A percentile compares a stretch with the other conserved stretches of the same genome.
These are phyloP conservation scores for Empidonax traillii DNA, from an alignment of 2,113 vertebrate genomes.

Conservation along the genomic window DNA sequence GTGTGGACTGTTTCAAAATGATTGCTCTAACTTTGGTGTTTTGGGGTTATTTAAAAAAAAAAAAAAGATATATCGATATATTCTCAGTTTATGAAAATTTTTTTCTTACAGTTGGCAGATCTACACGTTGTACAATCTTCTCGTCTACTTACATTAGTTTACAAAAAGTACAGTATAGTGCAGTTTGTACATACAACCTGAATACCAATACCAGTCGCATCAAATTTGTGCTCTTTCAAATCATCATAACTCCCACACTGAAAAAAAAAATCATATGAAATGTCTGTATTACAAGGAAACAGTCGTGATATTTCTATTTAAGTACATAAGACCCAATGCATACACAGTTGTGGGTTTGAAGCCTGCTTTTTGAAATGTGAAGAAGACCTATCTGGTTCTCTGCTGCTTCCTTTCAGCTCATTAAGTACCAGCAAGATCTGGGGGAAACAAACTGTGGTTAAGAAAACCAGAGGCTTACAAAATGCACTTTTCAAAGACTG, in stretches of 20 bases:
- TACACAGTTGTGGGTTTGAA: neutral
- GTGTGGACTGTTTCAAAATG: conserved; percentile 15
- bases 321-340: neutral
- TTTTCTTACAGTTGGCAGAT: conserved; percentile 53
- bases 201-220: conserved; percentile 37
- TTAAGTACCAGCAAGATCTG: neutral
- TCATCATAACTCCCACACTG: conserved; percentile 11
- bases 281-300: neutral
- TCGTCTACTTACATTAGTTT: conserved; percentile 65
- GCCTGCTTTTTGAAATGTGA: neutral
- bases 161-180: conserved; percentile 66
- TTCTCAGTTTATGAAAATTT: conserved; percentile 54
- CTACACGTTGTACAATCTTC: conserved; percentile 59
- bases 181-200: conserved; percentile 63
- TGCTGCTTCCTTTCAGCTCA: neutral
- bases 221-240: conserved; percentile 61
- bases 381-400: neutral
- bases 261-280: neutral
- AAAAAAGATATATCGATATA: conserved; percentile 33
- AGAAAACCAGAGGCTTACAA: neutral
- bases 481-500: neutral
- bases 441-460: neutral
- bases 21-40: conserved; percentile 70
- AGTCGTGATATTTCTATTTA: neutral
- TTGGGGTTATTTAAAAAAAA: neutral